Base-by-base conservation (phyloP, 2,888 invertebrate species). In the Chrysotoxum bicinctum region DNA sequence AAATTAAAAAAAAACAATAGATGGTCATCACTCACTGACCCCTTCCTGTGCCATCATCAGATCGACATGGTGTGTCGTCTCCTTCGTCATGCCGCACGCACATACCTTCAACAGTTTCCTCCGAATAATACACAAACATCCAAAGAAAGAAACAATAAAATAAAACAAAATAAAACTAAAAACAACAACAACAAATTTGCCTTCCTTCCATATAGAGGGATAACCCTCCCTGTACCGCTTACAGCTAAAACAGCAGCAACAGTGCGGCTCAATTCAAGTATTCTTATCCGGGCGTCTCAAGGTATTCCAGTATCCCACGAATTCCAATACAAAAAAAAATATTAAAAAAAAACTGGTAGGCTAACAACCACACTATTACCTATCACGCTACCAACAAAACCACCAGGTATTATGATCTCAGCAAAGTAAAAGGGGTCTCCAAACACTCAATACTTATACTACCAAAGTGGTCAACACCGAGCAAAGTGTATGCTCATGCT, bases 261-360 rank as follows among this genome's bases (percentile, higher is more conserved):
- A 70, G 30, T 32, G 72, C 75, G 79, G 78, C 74, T 85, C 75
- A 81, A 70, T 72, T 81, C 81, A 85, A 77, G 81, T 82, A 86
- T 81, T 82, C 82, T 83, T 83, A 83, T 83, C 80, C 87, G 88
- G 88, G 80, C 87, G 87, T 87, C 87, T 88, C 88, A 88, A 88
- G 88, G 88, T 88, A 88, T 88, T 88, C 88, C 87, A 86, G 88
- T 88, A 87, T 88, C 87, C 87, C 86, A 88, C 86, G 78, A 82
- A 86, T 78, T 77, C 56, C 70, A 84, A 43, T 21, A 75, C 83
- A 82, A 76, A 73, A 79, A 84, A 16, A 21, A 1, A 1, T 5
- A 5, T n/a, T n/a, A 16, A 37, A 23, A 72, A 84, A 87, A 87
- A 88, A 87, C 87, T 87, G 85, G 87, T 88, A 87, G 69, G 76